Base-by-base conservation (phyloP, 2,888 invertebrate genomes). In the Neoitamus cyanurus region DNA sequence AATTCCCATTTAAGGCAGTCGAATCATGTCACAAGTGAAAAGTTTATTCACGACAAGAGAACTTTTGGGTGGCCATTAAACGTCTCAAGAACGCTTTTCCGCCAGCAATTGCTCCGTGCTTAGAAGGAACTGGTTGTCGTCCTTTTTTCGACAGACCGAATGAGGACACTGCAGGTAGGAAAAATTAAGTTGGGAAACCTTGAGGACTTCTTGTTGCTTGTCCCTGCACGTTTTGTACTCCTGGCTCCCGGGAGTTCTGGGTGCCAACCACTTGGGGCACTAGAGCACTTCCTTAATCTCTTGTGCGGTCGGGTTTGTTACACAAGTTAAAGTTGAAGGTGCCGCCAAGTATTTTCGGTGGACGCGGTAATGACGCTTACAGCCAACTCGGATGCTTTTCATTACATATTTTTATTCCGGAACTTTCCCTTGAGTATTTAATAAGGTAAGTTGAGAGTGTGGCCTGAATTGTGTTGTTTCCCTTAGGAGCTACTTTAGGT, bases 21-120 rank as follows among this genome's bases (percentile, higher is more conserved):
- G 30, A 25, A 48, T 58, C 48, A 78, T 78, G 78, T 78, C 78
- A 78, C 30, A 20, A 58, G 78, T 48, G 78, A 48, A 78, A 78
- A 78, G 78, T 78, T 58, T 78, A 78, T 58, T 78, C 58, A 78
- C 31, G 48, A 78, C 78, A 78, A 78, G 78, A 42, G 48, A 78
- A 78, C 48, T 78, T 78, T 58, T 48, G 15, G 78, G 48, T 58
- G 31, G 78, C 58, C 48, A 78, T 46, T 78, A 48, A 58, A 78
- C 48, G 78, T 78, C 78, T 78, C 31, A 31, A 78, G 31, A 78
- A 58, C 78, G 42, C 30, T 58, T 78, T 78, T 78, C 48, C 78
- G 30, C 30, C 25, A 48, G 78, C 48, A 78, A 48, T 58, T 78
- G 78, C 78, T 58, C 31, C 48, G n/a, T 42, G 58, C 46, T 42